Percentiles rank a stretch among this genome's conserved stretches.
Evolutionary conservation across 2,888 invertebrate species (phyloP).

Genomic region (Lepidocyrtinus sp.): DNA sequence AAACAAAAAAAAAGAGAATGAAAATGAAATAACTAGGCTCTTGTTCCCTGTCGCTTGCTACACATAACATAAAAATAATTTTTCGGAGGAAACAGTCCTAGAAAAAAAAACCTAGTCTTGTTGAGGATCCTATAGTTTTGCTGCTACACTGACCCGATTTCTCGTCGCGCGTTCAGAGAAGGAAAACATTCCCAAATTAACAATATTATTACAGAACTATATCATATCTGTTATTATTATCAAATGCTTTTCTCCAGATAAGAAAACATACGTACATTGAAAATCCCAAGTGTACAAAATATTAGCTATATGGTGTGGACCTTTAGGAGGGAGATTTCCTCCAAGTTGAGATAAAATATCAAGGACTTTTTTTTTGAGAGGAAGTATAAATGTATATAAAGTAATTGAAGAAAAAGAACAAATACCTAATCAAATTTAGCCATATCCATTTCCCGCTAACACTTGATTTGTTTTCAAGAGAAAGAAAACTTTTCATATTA

Average conservation of each 20-base stretch:
- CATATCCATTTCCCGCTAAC: not conserved
- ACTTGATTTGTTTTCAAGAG: not conserved
- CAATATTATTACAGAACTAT: not conserved
- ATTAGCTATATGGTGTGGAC: too few species aligned
- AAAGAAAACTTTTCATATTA: conserved; percentile 7
- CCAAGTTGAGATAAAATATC: too few species aligned
- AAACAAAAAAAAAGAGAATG: conserved; percentile 5
- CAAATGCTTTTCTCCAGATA: too few species aligned
- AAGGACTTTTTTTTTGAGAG: too few species aligned
- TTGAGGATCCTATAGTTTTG: not conserved
- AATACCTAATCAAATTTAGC: not conserved
- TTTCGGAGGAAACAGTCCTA: not conserved
- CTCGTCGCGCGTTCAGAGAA: too few species aligned
- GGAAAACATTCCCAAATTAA: conserved; percentile 9
- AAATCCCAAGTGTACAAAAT: too few species aligned
- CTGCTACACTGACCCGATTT: not conserved
- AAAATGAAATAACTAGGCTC: not conserved
- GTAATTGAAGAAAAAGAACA: not conserved
- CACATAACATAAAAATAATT: conserved; percentile 2
- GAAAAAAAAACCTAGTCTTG: not conserved
- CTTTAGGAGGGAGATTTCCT: too few species aligned
- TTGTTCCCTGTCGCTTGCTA: not conserved
- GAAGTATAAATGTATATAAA: too few species aligned
- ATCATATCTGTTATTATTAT: too few species aligned
- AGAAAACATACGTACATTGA: too few species aligned